Evolutionary conservation across 2,113 vertebrate genomes (phyloP).

Genomic region (Microtus richardsoni): DNA sequence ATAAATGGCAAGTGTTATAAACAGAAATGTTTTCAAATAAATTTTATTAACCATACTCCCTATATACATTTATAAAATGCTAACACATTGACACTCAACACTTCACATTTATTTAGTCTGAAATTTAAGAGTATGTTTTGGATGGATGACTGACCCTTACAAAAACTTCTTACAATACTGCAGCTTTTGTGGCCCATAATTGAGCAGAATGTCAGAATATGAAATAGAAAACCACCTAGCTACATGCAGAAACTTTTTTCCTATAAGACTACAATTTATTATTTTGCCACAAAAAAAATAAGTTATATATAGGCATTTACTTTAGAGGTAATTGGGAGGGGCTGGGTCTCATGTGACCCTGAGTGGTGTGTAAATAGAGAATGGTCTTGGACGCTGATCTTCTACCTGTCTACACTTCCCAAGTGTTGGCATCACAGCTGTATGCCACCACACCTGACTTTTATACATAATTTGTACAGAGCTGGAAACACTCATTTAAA

Average conservation of each 20-base stretch:
- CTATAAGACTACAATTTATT: slow-evolving; percentile 46
- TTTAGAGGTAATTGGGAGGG: neutral
- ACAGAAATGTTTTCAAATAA: slow-evolving; percentile 11
- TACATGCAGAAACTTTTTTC: slow-evolving; percentile 42
- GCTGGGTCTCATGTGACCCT: neutral
- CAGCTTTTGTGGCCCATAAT: neutral
- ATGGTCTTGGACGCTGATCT: neutral
- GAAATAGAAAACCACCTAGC: slow-evolving; percentile 36
- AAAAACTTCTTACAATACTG: neutral
- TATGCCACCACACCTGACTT: neutral
- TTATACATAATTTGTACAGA: slow-evolving; percentile 40
- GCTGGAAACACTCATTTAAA: neutral
- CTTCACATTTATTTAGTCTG: neutral
- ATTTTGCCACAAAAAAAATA: slow-evolving; percentile 21
- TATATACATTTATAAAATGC: neutral
- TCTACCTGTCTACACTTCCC: neutral
- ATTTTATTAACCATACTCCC: neutral
- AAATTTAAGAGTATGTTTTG: neutral
- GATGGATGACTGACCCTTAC: neutral
- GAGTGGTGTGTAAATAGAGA: neutral
- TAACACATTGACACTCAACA: neutral
- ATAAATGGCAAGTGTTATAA: slow-evolving; percentile 19
- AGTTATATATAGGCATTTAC: slow-evolving; percentile 14
- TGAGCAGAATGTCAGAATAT: neutral
- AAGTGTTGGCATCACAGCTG: neutral